Evolutionary conservation across 2,113 vertebrate species (phyloP).

Genomic region (Sylvietta virens): DNA sequence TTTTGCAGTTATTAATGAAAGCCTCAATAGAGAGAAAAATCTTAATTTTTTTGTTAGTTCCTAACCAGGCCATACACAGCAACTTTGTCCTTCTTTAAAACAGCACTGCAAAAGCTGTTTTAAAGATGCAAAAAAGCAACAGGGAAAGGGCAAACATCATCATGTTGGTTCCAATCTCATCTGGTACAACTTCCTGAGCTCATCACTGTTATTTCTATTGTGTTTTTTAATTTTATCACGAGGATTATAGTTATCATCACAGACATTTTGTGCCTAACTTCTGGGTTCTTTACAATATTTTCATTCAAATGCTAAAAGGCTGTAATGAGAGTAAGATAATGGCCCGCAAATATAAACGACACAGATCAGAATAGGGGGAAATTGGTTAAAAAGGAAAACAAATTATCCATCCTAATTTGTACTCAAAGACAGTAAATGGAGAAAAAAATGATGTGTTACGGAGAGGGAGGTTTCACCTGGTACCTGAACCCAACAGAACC

Average conservation of each 20-base stretch:
- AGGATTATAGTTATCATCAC: neutral
- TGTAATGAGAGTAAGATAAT: slow-evolving; percentile 10
- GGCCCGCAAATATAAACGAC: neutral
- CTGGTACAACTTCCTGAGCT: neutral
- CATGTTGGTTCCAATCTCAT: neutral
- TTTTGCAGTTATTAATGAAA: neutral
- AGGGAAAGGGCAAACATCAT: neutral
- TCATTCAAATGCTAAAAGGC: neutral
- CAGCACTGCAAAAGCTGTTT: neutral
- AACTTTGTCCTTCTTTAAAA: neutral
- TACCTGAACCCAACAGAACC: neutral
- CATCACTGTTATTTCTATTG: neutral
- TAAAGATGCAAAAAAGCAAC: neutral
- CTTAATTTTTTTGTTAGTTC: neutral
- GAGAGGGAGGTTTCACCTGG: neutral
- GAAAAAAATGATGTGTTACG: neutral
- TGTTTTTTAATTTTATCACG: neutral
- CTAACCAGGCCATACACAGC: no score
- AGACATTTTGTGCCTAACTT: neutral
- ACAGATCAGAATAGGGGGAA: neutral
- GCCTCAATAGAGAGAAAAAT: neutral
- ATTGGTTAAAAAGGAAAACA: neutral
- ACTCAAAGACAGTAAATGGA: neutral
- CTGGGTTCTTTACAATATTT: neutral
- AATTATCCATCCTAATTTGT: slow-evolving; percentile 27